A percentile compares a stretch with the other conserved stretches of the same genome.
phyloP scores from a whole-genome alignment of 1,140 invertebrate species.

The Anastatus disparis region DNA sequence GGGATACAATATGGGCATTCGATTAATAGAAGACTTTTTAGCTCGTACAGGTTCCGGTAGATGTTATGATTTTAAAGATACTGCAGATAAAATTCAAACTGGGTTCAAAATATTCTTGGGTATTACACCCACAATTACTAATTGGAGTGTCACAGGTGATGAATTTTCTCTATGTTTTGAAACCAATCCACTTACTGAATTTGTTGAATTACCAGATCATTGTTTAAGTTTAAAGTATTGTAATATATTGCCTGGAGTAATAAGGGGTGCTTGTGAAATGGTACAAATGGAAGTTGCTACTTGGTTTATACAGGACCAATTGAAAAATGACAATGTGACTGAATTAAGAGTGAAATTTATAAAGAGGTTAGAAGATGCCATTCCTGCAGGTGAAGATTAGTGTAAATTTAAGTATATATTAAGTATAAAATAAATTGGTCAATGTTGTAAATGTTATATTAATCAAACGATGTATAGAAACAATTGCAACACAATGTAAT shows the following conservation, averaged over 20 bases:
- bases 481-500: slow-evolving; percentile 1
- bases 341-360: slow-evolving; percentile 97
- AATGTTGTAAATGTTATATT: slow-evolving; percentile 23
- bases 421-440: slow-evolving; percentile 5
- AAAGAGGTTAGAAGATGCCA: slow-evolving; percentile 89
- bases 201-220: slow-evolving; percentile 96
- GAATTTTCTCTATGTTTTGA: slow-evolving; percentile 98
- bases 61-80: slow-evolving; percentile 96
- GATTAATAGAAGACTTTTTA: slow-evolving; percentile 97
- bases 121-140: slow-evolving; percentile 88
- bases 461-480: slow-evolving; percentile 14
- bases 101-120: slow-evolving; percentile 92
- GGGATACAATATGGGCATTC: slow-evolving; percentile 98
- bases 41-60: slow-evolving; percentile 89
- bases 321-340: slow-evolving; percentile 94
- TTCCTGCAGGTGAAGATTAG: slow-evolving; percentile 96
- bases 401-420: neutral
- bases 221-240: slow-evolving; percentile 90
- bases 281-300: slow-evolving; percentile 85
- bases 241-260: slow-evolving; percentile 92
- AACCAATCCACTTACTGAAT: slow-evolving; percentile 96
- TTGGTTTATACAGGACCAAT: slow-evolving; percentile 90
- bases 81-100: slow-evolving; percentile 94
- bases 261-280: slow-evolving; percentile 97
- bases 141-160: slow-evolving; percentile 87